Conservation (phyloP, 2,888 invertebrate species). For the Conops quadrifasciatus region DNA sequence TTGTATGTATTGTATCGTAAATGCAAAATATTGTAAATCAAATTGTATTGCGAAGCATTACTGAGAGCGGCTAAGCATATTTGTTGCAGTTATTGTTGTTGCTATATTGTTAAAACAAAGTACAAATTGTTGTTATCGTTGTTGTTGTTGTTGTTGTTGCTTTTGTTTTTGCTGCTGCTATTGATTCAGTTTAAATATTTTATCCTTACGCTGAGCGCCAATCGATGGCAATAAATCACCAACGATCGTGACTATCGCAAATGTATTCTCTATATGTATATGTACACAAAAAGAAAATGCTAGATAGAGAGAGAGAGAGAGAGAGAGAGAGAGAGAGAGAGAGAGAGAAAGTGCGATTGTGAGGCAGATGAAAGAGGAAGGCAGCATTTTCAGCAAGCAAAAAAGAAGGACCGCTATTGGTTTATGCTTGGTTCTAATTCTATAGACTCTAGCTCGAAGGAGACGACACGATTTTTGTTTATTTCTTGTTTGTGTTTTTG, state of each 20-base stretch:
- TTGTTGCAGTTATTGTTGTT: not conserved
- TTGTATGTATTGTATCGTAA: no score
- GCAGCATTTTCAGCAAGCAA: no score
- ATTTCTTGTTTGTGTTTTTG: no score
- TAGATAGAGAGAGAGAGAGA: not conserved
- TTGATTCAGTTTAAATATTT: slow-evolving; percentile 16
- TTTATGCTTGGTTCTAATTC: no score
- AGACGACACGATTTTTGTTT: no score
- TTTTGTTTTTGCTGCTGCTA: slow-evolving; percentile 15
- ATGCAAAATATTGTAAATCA: slow-evolving; percentile 10
- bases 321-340: not conserved
- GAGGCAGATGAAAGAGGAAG: not conserved
- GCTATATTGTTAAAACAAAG: not conserved
- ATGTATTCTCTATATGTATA: not conserved
- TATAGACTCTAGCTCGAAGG: no score
- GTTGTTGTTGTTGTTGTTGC: slow-evolving; percentile 6
- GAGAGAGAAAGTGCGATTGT: not conserved
- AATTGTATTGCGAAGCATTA: not conserved
- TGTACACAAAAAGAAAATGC: no score
- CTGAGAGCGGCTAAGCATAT: not conserved
- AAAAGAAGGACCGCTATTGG: no score
- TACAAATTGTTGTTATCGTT: not conserved
- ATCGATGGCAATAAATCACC: slow-evolving; percentile 8
- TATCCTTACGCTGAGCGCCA: slow-evolving; percentile 4
- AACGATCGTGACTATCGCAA: not conserved